phyloP scores from a whole-genome alignment of 2,797 vertebrate genomes.

The Octomys mimax region DNA sequence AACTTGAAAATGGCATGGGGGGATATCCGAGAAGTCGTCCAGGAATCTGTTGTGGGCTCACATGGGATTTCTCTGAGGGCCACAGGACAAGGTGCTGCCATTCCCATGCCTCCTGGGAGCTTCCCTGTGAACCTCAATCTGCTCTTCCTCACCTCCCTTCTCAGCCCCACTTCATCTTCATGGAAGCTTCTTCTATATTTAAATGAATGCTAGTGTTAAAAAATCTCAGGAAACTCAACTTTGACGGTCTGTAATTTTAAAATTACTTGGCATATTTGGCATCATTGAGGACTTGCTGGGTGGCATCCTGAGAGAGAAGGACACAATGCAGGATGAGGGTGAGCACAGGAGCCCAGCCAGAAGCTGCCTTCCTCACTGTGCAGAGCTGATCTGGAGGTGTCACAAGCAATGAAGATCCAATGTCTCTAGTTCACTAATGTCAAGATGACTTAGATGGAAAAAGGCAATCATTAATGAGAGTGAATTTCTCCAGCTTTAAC shows the following conservation, averaged over 20 bases:
- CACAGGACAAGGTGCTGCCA: background rate
- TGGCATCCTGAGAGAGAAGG: background rate
- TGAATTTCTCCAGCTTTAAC: conserved; percentile 14
- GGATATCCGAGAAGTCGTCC: background rate
- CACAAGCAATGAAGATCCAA: conserved; percentile 15
- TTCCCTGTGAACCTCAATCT: background rate
- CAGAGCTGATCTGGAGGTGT: conserved; percentile 32
- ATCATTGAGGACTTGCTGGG: background rate
- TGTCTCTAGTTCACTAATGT: conserved; percentile 16
- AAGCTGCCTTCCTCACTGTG: background rate
- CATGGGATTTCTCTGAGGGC: accelerated
- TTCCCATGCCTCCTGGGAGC: background rate
- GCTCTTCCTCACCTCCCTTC: background rate
- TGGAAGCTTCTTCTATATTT: conserved; percentile 18
- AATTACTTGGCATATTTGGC: conserved; percentile 16
- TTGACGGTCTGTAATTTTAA: background rate
- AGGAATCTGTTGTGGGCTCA: background rate
- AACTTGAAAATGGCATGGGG: conserved; percentile 13
- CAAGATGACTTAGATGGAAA: conserved; percentile 54
- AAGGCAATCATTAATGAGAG: conserved; percentile 55
- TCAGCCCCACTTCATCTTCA: background rate
- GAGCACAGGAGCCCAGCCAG: background rate
- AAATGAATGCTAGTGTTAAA: conserved; percentile 55
- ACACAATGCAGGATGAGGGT: background rate
- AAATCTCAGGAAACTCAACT: conserved; percentile 44